Evolutionary conservation across 2,113 vertebrate species (phyloP).

Genomic region (Macrotis lagotis): DNA sequence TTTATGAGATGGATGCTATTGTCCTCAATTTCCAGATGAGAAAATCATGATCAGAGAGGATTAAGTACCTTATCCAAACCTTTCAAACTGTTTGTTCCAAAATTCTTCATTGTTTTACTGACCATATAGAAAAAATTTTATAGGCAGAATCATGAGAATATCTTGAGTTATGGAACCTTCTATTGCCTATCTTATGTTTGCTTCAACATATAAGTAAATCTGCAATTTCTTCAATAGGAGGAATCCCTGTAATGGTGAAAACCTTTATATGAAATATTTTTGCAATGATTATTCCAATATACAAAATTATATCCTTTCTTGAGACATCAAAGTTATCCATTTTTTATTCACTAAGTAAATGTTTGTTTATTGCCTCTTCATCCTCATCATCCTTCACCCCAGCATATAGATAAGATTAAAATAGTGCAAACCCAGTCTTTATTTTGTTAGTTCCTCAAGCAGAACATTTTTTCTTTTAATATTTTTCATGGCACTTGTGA

Average conservation of each 20-base stretch:
- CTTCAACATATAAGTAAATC: neutral
- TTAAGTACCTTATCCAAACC: neutral
- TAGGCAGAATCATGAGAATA: neutral
- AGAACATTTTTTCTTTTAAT: slow-evolving; percentile 22
- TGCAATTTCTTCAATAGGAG: neutral
- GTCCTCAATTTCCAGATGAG: neutral
- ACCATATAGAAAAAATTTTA: neutral
- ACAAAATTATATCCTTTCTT: slow-evolving; percentile 36
- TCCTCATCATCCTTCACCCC: neutral
- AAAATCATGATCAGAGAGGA: neutral
- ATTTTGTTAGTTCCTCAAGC: slow-evolving; percentile 10
- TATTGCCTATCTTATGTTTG: neutral
- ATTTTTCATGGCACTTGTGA: neutral
- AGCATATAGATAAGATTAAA: neutral
- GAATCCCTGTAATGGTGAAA: neutral
- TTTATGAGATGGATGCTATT: neutral
- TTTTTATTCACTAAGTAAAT: slow-evolving; percentile 37
- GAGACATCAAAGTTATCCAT: slow-evolving; percentile 40
- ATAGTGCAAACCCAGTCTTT: neutral
- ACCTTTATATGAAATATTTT: neutral
- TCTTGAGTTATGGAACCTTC: neutral
- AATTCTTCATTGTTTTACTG: neutral
- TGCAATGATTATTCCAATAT: slow-evolving; percentile 44
- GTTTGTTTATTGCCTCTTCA: slow-evolving; percentile 47
- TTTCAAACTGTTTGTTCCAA: neutral